A percentile compares a stretch with the other conserved stretches of the same genome.
Conservation (phyloP, 2,888 invertebrate genomes). For the Cremastinae sp. region DNA sequence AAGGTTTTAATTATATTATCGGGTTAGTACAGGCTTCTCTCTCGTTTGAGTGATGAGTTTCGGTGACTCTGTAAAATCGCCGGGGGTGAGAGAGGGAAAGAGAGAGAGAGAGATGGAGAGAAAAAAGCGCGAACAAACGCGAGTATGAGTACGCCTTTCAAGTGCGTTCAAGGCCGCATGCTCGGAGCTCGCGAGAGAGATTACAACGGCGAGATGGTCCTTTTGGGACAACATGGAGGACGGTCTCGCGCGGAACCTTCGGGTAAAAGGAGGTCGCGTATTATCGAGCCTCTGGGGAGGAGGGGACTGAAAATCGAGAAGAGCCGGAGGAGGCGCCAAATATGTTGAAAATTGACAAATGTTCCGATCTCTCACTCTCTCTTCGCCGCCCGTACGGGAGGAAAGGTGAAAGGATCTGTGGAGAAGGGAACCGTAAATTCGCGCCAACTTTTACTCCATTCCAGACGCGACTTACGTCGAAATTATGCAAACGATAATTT, state of each 20-base stretch:
- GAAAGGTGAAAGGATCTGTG: conserved; percentile 75
- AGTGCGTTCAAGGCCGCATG: conserved; percentile 64
- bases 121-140: conserved; percentile 24
- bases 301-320: conserved; percentile 8
- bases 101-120: conserved; percentile 14
- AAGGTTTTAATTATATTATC: conserved; percentile 49
- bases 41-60: conserved; percentile 39
- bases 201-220: conserved; percentile 59
- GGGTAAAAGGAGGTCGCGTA: conserved; percentile 75
- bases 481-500: not conserved
- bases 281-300: conserved; percentile 62
- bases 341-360: conserved; percentile 76
- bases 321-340: conserved; percentile 65
- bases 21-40: conserved; percentile 13
- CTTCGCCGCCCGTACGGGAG: conserved; percentile 67
- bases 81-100: not conserved
- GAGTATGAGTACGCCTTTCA: conserved; percentile 42
- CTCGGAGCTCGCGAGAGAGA: conserved; percentile 57
- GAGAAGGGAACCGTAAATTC: conserved; percentile 43
- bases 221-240: conserved; percentile 59
- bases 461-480: conserved; percentile 17
- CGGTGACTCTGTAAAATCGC: not conserved
- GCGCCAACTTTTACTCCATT: conserved; percentile 43
- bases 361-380: conserved; percentile 57
- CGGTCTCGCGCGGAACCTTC: conserved; percentile 62